Base-by-base conservation (phyloP, 1,140 invertebrate genomes). In the Drosophila lacteicornis region DNA sequence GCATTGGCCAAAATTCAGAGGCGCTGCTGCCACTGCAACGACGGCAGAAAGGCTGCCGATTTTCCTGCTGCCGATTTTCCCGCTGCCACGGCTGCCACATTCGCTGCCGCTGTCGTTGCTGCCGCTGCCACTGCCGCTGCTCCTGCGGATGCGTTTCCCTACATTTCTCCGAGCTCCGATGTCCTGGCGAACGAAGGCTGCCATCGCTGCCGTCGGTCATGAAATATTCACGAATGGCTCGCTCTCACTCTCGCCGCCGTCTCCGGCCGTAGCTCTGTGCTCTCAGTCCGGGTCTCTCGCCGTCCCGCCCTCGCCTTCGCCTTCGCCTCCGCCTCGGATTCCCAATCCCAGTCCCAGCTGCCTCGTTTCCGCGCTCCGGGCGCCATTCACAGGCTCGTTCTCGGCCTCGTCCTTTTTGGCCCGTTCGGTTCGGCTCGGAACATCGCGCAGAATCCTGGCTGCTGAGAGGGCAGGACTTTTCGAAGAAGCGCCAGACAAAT, bases 141-240 rank as follows among this genome's bases (percentile, higher is more conserved):
- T 53, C 38, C 17, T 69, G 49, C 42, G 47, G 84, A 80, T 83
- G 80, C 77, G 65, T 80, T 87, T 87, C 84, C 84, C 84, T 84
- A 87, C 77, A 84, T 87, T 87, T 87, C 80, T 87, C 84, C 53
- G 53, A 55, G 53, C 53, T n/a, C 53, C 53, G 36, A 55, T 55
- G 53, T 55, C 53, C 53, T 38, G 51, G 33, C 51, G 13, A 40
- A 77, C 70, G 67, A 82, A 76, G 71, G 60, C 76, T 83, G 61
- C 78, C 75, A 79, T 73, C 67, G 67, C 66, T 40, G 65, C 53
- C 53, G 60, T 90, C 82, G 86, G 84, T 91, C 74, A 91, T 91
- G 49, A 91, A 91, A 88, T 87, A 91, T 91, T 91, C 79, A 91
- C 88, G 88, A 91, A 91, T 91, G 91, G 68, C 65, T 80, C 81